phyloP scores from a whole-genome alignment of 2,113 vertebrate genomes.

The Siphamia tubifer region DNA sequence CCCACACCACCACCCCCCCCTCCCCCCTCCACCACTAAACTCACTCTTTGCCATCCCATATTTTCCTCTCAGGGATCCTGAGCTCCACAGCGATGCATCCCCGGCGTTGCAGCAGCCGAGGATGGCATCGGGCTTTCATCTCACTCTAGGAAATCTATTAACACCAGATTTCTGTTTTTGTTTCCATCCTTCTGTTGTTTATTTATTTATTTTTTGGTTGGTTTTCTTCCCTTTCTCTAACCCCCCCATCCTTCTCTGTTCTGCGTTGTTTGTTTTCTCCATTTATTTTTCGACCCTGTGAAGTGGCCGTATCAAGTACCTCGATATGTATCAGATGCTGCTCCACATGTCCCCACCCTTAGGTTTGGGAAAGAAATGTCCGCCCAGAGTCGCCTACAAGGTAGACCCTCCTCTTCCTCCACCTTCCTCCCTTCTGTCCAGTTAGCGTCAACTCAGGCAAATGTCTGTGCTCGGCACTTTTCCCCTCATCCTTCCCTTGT shows the following conservation, averaged over 20 bases:
- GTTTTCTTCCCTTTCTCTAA: conserved; percentile 62
- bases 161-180: conserved; percentile 86
- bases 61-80: conserved; percentile 73
- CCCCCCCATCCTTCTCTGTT: conserved; percentile 70
- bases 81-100: conserved; percentile 75
- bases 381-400: conserved; percentile 97
- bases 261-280: conserved; percentile 34
- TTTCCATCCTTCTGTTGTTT: conserved; percentile 69
- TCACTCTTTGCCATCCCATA: conserved; percentile 68
- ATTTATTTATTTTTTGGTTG: conserved; percentile 48
- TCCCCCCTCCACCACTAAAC: conserved; percentile 27
- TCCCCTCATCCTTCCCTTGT: conserved; percentile 55
- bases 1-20: background rate
- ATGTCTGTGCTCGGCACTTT: conserved; percentile 73
- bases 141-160: conserved; percentile 83
- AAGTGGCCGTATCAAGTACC: conserved; percentile 99
- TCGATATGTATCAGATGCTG: conserved; percentile 99
- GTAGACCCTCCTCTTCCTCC: conserved; percentile 82
- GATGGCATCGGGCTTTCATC: conserved; percentile 77
- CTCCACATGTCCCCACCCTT: conserved; percentile 99
- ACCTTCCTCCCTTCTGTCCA: conserved; percentile 57
- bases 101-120: conserved; percentile 48
- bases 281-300: conserved; percentile 63
- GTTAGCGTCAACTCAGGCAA: conserved; percentile 68
- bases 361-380: conserved; percentile 99